Conservation (phyloP, 2,797 vertebrate species). For the Gastrophryne carolinensis region DNA sequence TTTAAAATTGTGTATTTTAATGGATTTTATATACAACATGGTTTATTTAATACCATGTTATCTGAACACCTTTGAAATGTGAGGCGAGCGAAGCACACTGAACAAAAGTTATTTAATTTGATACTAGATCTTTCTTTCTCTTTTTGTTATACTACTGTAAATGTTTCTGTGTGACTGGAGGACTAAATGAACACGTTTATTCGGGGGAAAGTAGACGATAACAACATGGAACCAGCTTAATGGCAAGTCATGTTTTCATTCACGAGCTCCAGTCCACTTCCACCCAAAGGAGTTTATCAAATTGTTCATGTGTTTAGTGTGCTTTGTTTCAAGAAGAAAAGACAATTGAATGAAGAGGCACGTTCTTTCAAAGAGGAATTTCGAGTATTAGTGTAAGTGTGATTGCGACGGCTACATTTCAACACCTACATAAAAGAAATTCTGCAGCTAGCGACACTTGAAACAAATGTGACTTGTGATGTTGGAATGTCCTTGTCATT, state of each 20-base stretch:
- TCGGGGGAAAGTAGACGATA: too few species aligned
- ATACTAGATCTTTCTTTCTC: neutral
- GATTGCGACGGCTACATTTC: neutral
- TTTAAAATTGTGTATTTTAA: too few species aligned
- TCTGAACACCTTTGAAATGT: too few species aligned
- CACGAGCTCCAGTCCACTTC: too few species aligned
- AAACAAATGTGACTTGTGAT: neutral
- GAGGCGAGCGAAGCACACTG: neutral
- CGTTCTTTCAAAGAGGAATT: neutral
- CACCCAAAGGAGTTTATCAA: too few species aligned
- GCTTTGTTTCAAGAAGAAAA: neutral
- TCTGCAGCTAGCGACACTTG: neutral
- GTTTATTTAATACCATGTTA: too few species aligned
- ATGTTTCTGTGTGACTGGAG: too few species aligned
- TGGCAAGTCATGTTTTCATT: too few species aligned
- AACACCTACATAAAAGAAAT: slow-evolving; percentile 4
- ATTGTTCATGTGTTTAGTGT: too few species aligned
- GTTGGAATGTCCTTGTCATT: slow-evolving; percentile 14
- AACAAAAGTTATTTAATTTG: neutral
- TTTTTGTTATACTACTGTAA: too few species aligned
- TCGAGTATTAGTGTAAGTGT: slow-evolving; percentile 18
- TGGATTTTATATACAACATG: neutral
- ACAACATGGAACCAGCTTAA: too few species aligned
- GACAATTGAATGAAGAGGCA: neutral
- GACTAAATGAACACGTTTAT: too few species aligned